Base-by-base conservation (phyloP, 2,888 invertebrate genomes). In the Trachelus troglodyta region DNA sequence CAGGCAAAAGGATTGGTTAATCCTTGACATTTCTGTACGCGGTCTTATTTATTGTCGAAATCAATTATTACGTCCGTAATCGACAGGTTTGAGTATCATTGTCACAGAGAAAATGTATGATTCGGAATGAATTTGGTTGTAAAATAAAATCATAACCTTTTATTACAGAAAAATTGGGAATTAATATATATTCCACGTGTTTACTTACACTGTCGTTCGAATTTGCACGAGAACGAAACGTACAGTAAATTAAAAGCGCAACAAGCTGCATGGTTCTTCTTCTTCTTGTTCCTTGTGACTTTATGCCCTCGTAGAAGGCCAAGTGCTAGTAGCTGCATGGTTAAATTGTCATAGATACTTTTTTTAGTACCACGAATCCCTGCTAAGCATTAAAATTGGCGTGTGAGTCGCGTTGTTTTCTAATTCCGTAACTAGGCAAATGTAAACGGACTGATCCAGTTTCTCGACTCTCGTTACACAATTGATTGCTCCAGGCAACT, bases 351-450 rank as follows among this genome's bases (percentile, higher is more conserved):
- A 15, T 15, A 6, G 23, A 56, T 56, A 23, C 9, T 9, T 15
- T 2, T 2, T 23, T 6, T 56, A 56, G 40, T 56, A 56, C 40
- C 40, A 23, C 6, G 40, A 9, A 40, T 40, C 23, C 40, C 15
- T 23, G 40, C 23, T 40, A 40, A 23, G 9, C 40, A 23, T 56
- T 56, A 23, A 56, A 56, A 56, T 56, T 56, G 40, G 23, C 40
- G 23, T 9, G 40, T 0, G 9, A 23, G 40, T 56, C 9, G 15
- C 31, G 71, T 33, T 71, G 71, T 71, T 71, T 75, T 77, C 69
- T 69, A 75, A 77, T 75, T 77, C 77, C 35, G 35, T 77, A 77
- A 77, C 69, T 74, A 75, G 74, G 74, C 77, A 31, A 74, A 77
- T 74, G 35, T 75, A 75, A 73, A 77, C 74, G 35, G 23, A 11